Percentiles rank a stretch among this genome's conserved stretches.
These are phyloP conservation scores for Caenorhabditis afra DNA, from an alignment of 2,888 invertebrate species.

Conservation along the genomic window DNA sequence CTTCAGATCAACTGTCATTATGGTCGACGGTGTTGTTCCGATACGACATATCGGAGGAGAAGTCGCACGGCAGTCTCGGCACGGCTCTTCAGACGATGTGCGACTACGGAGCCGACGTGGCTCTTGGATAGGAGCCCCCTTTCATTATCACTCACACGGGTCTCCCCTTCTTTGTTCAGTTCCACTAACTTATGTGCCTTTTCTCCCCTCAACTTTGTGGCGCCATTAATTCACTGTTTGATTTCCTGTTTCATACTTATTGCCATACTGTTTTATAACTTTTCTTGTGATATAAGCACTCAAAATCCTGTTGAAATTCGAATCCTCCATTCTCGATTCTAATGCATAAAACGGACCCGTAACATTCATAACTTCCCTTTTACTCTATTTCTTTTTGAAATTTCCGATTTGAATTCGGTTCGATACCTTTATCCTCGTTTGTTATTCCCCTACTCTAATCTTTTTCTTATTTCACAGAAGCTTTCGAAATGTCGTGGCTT, in stretches of 20 bases:
- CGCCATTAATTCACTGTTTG: constrained; percentile 29
- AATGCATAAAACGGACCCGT: no score
- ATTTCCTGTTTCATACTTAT: constrained; percentile 10
- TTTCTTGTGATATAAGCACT: constrained; percentile 31
- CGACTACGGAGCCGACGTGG: constrained; percentile 62
- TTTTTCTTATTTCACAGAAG: not conserved
- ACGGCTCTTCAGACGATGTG: constrained; percentile 61
- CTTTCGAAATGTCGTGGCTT: constrained; percentile 67
- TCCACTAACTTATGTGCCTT: not conserved
- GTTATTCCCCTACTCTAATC: not conserved
- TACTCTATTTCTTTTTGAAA: not conserved
- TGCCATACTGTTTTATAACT: constrained; percentile 8
- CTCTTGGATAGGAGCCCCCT: constrained; percentile 15
- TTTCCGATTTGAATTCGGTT: constrained; percentile 28
- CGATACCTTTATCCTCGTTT: constrained; percentile 7
- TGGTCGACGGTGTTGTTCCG: constrained; percentile 70
- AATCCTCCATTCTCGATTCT: not conserved
- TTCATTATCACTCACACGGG: constrained; percentile 7
- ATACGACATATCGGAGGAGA: constrained; percentile 37
- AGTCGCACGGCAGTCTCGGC: constrained; percentile 16
- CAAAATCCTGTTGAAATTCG: constrained; percentile 21
- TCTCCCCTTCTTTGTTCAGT: constrained; percentile 14
- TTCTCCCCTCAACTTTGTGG: not conserved
- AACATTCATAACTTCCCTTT: no score
- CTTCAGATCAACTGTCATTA: constrained; percentile 63